Conservation (phyloP, 2,797 vertebrate genomes). For the Platyrinchus mystaceus region DNA sequence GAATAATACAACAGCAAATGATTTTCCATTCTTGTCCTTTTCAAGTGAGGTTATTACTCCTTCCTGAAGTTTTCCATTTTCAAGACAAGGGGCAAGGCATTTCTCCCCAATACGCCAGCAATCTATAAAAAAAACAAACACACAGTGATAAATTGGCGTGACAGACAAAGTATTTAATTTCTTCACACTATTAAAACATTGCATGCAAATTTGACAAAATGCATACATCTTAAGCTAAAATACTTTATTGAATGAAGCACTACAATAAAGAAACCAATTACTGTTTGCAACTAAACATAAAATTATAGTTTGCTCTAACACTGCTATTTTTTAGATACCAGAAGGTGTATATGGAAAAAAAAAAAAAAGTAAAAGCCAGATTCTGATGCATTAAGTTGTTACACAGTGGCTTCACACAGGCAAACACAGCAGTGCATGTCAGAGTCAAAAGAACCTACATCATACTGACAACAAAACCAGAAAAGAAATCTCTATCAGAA, state of each 20-base stretch:
- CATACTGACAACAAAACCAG: not conserved
- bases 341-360: not conserved
- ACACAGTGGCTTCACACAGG: not conserved
- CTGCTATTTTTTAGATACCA: not conserved
- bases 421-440: not conserved
- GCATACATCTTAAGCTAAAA: not conserved
- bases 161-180: not conserved
- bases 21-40: conserved; percentile 64
- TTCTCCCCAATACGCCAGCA: conserved; percentile 70
- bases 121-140: conserved; percentile 52
- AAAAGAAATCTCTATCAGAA: not conserved
- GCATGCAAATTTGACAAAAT: not conserved
- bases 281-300: not conserved
- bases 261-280: not conserved
- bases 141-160: not conserved
- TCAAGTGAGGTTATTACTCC: conserved; percentile 76
- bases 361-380: not conserved
- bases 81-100: conserved; percentile 78
- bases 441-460: not conserved
- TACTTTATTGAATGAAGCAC: not conserved
- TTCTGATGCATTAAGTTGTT: not conserved
- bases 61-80: conserved; percentile 74
- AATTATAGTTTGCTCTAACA: not conserved
- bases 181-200: not conserved
- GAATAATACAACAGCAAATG: conserved; percentile 76